Conservation (phyloP, 2,797 vertebrate genomes). For the Poecilia gillii region DNA sequence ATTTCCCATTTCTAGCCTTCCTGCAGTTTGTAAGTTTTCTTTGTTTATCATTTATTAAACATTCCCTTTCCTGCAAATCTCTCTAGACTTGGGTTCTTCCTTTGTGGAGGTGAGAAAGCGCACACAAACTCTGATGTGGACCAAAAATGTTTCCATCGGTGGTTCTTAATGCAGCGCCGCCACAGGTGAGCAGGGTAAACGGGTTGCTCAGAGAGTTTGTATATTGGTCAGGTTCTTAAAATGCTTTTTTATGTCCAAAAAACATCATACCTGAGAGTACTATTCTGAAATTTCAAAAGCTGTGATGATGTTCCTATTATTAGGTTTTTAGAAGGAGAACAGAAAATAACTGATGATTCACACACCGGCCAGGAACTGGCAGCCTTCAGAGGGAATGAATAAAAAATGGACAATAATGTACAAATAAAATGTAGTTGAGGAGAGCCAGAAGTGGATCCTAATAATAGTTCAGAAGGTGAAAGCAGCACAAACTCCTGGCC, state of each 20-base stretch:
- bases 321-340: constrained; percentile 35
- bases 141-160: too few species aligned
- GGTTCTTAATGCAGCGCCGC: too few species aligned
- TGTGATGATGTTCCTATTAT: constrained; percentile 36
- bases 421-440: constrained; percentile 29
- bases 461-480: constrained; percentile 56
- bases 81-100: too few species aligned
- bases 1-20: neutral
- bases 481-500: constrained; percentile 6
- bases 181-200: too few species aligned
- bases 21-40: neutral
- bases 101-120: too few species aligned
- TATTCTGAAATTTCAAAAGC: constrained; percentile 53
- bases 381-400: constrained; percentile 14
- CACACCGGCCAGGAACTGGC: constrained; percentile 17
- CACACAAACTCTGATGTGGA: too few species aligned
- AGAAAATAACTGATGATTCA: constrained; percentile 64
- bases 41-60: neutral
- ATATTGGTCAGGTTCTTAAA: neutral
- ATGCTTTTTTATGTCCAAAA: neutral
- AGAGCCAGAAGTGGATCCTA: constrained; percentile 43
- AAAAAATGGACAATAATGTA: constrained; percentile 33
- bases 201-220: too few species aligned
- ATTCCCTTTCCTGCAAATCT: neutral
- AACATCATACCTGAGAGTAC: constrained; percentile 38